A percentile compares a stretch with the other conserved stretches of the same genome.
Conservation (phyloP, 2,113 vertebrate species). For the Corvus hawaiiensis region DNA sequence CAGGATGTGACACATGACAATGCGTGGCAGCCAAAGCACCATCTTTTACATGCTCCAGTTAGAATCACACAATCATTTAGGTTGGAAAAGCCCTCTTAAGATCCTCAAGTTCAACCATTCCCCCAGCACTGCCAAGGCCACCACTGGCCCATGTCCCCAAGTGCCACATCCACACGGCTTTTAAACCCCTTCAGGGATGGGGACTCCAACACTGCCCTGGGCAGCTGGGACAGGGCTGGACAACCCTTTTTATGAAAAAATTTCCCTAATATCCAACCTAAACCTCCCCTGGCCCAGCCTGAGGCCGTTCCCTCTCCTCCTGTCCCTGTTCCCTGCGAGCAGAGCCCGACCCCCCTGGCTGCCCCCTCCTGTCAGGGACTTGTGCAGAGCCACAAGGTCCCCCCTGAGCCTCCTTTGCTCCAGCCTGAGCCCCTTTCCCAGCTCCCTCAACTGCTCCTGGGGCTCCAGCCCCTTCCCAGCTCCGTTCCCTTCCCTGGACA, state of each 20-base stretch:
- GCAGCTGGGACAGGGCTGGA: background rate
- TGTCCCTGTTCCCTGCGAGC: background rate
- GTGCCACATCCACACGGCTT: fast-evolving
- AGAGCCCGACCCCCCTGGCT: fast-evolving
- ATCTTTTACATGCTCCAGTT: background rate
- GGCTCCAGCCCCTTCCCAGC: background rate
- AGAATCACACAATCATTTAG: background rate
- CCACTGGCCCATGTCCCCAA: fast-evolving
- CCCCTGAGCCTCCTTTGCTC: background rate
- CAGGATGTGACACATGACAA: background rate
- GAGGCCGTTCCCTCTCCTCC: background rate
- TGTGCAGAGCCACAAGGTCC: background rate
- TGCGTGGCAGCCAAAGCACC: background rate
- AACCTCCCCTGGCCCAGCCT: fast-evolving
- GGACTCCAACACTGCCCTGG: background rate
- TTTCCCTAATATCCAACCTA: background rate
- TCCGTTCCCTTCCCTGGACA: background rate
- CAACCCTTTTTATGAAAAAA: fast-evolving
- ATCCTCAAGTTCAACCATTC: background rate
- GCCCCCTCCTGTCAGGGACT: background rate
- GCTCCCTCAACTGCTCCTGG: background rate
- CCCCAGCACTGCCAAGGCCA: background rate
- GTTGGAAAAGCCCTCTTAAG: background rate
- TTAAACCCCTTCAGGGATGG: background rate
- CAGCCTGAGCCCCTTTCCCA: background rate